These are phyloP conservation scores for Zoanthus solanderi DNA, from an alignment of 92 coral and sea anemone genomes.

Conservation along the genomic window DNA sequence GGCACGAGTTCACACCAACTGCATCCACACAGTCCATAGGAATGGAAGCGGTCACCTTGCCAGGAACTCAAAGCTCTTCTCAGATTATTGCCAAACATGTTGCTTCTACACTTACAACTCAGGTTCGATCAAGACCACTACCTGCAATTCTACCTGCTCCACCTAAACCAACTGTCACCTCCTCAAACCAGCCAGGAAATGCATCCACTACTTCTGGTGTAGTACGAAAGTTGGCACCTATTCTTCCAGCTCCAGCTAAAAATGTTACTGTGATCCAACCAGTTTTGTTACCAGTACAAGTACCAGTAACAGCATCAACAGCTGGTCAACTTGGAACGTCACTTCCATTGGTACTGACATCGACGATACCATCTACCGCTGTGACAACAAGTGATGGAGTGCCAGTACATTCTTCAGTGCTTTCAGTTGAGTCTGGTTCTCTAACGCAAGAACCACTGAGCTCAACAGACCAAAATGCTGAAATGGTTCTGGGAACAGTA, in stretches of 20 bases:
- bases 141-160: slow-evolving; percentile 96
- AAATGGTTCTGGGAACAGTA: slow-evolving; percentile 19
- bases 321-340: slow-evolving; percentile 71
- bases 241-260: slow-evolving; percentile 97
- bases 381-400: slow-evolving; percentile 57
- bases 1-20: neutral
- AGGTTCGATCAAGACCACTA: slow-evolving; percentile 84
- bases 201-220: slow-evolving; percentile 58
- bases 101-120: slow-evolving; percentile 76
- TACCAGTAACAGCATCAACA: slow-evolving; percentile 55
- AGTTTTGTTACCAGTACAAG: slow-evolving; percentile 74
- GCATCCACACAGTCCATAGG: slow-evolving; percentile 12
- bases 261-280: slow-evolving; percentile 72
- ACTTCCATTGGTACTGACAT: slow-evolving; percentile 62
- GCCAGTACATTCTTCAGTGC: slow-evolving; percentile 46
- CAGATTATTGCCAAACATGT: slow-evolving; percentile 71
- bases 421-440: neutral
- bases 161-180: slow-evolving; percentile 69
- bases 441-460: slow-evolving; percentile 10
- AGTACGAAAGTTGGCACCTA: slow-evolving; percentile 83
- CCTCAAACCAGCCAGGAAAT: slow-evolving; percentile 48
- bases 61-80: slow-evolving; percentile 62
- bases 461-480: slow-evolving; percentile 11
- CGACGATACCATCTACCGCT: slow-evolving; percentile 45
- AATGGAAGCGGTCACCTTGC: slow-evolving; percentile 28